Conservation (phyloP, 2,113 vertebrate species). For the Chelonoidis abingdonii region DNA sequence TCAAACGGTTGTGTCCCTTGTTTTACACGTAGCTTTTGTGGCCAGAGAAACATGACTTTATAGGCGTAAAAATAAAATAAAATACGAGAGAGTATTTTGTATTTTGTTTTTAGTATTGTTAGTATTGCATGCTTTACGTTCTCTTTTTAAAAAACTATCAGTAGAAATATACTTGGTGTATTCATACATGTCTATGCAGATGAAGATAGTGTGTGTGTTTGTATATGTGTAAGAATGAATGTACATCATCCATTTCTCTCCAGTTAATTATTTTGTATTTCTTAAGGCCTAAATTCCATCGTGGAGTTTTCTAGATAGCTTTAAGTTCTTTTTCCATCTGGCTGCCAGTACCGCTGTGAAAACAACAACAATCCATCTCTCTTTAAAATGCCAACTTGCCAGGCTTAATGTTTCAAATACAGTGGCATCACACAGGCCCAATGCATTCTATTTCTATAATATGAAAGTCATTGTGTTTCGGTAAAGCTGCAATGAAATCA, state of each 20-base stretch:
- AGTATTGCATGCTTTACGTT: background rate
- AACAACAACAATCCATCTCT: background rate
- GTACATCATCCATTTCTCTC: background rate
- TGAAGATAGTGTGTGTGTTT: background rate
- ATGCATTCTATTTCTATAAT: background rate
- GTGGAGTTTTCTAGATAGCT: background rate
- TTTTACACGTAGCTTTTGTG: slow-evolving; percentile 36
- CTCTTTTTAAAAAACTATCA: background rate
- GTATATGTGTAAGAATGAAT: background rate
- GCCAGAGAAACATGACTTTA: slow-evolving; percentile 21
- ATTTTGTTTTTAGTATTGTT: background rate
- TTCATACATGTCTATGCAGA: background rate
- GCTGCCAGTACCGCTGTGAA: background rate
- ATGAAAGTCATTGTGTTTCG: background rate
- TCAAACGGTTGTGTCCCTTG: slow-evolving; percentile 48
- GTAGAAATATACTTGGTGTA: no score
- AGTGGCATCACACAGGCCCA: background rate
- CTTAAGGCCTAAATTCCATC: background rate
- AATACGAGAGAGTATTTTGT: background rate
- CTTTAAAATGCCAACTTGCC: background rate
- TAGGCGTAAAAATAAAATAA: background rate
- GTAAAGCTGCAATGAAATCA: background rate
- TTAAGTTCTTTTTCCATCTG: background rate
- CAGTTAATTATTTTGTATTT: background rate
- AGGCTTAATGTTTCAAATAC: background rate